Conservation (phyloP, 2,113 vertebrate genomes). For the Psilopogon haemacephalus region DNA sequence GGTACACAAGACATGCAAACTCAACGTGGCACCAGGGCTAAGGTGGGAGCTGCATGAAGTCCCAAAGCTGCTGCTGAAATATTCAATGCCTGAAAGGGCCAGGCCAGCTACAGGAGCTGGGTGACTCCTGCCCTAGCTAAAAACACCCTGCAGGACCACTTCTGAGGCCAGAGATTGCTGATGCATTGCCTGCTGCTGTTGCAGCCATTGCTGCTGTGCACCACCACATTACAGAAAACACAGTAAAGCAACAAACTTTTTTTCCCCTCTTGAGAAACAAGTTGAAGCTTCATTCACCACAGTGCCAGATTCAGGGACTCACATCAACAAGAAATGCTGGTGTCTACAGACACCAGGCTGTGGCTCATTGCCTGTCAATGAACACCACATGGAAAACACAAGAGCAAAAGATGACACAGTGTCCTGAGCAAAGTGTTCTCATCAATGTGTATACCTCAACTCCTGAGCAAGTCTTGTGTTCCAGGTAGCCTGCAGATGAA, state of each 20-base stretch:
- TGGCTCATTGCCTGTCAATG: not conserved
- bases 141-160: not conserved
- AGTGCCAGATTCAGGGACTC: not conserved
- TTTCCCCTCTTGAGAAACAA: not conserved
- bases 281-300: not conserved
- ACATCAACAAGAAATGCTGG: not conserved
- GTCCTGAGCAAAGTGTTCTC: not conserved
- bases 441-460: not conserved
- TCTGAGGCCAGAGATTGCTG: not conserved
- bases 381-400: not conserved
- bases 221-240: not conserved
- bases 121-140: not conserved
- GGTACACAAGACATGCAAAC: rapidly evolving
- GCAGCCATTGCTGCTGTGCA: not conserved
- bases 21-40: not conserved
- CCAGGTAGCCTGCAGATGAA: not conserved
- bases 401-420: not conserved
- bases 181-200: not conserved
- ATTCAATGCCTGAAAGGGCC: not conserved
- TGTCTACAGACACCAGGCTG: not conserved
- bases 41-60: not conserved
- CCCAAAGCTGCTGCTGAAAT: not conserved
- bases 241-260: not conserved
- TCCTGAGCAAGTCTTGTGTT: not conserved
- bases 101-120: not conserved